phyloP scores from a whole-genome alignment of 2,797 vertebrate species.

The Gadopsis bispinosus region DNA sequence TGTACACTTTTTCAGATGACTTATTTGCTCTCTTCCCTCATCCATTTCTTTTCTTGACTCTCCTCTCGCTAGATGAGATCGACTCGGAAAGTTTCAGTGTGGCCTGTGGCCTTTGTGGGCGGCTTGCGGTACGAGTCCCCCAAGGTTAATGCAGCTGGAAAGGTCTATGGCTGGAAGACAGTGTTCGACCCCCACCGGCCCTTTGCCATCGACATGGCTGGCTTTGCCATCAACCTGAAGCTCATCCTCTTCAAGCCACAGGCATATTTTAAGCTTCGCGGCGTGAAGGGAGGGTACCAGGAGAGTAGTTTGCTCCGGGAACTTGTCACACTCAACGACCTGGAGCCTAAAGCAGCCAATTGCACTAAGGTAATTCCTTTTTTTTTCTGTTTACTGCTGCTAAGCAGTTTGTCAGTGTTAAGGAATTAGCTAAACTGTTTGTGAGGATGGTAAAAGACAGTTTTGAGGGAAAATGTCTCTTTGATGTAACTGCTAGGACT shows the following conservation, averaged over 20 bases:
- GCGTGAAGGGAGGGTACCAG: conserved; percentile 98
- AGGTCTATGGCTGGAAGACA: conserved; percentile 98
- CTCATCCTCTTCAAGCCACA: conserved; percentile 96
- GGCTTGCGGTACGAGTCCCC: conserved; percentile 96
- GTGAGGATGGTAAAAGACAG: not conserved
- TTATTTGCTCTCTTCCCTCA: conserved; percentile 55
- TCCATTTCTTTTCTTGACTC: conserved; percentile 38
- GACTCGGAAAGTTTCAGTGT: conserved; percentile 96
- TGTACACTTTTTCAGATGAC: conserved; percentile 55
- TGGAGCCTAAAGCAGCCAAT: conserved; percentile 99
- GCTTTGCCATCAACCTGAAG: conserved; percentile 95
- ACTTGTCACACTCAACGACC: conserved; percentile 95
- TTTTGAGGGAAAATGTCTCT: not conserved
- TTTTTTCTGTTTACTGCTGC: conserved; percentile 8
- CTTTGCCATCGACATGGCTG: conserved; percentile 99
- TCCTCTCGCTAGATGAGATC: conserved; percentile 90
- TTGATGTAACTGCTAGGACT: too few species aligned
- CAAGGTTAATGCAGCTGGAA: conserved; percentile 95
- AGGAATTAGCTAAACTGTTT: conserved; percentile 24
- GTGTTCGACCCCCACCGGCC: conserved; percentile 98
- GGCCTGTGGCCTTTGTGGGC: conserved; percentile 97
- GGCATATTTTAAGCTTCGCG: conserved; percentile 98
- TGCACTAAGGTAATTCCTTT: conserved; percentile 93
- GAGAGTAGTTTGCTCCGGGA: conserved; percentile 98
- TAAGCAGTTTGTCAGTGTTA: not conserved